phyloP scores from a whole-genome alignment of 2,888 invertebrate species.

The Fabriciana adippe region DNA sequence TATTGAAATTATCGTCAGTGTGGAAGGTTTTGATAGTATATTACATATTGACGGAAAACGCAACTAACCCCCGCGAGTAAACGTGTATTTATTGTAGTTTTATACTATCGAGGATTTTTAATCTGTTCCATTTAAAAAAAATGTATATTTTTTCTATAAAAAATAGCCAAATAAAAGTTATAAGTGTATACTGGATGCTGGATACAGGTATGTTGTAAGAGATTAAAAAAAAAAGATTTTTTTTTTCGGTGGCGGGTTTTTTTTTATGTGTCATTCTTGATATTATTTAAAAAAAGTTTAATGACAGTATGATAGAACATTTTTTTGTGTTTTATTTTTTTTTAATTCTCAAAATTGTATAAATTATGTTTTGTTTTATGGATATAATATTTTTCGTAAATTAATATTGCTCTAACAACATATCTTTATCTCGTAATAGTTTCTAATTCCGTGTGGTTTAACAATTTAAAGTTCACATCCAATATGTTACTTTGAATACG shows the following conservation, averaged over 20 bases:
- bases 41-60: neutral
- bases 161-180: conserved; percentile 25
- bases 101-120: conserved; percentile 5
- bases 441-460: conserved; percentile 2
- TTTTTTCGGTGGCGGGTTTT: neutral
- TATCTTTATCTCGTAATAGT: neutral
- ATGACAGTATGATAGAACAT: too few species aligned
- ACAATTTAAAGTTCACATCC: neutral
- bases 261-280: neutral
- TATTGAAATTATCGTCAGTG: neutral
- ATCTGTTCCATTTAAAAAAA: conserved; percentile 10
- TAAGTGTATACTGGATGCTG: conserved; percentile 12
- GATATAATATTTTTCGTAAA: too few species aligned
- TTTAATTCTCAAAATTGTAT: too few species aligned
- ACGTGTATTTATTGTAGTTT: conserved; percentile 27
- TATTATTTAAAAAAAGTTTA: too few species aligned
- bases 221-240: neutral
- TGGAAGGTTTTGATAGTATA: conserved; percentile 7
- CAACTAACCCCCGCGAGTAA: conserved; percentile 9
- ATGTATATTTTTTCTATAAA: conserved; percentile 20
- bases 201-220: neutral
- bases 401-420: neutral
- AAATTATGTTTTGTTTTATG: too few species aligned
- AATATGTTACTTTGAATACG: conserved; percentile 6
- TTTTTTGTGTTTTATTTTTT: too few species aligned